Evolutionary conservation across 2,797 vertebrate species (phyloP), one percentile per base, ranked within the genome.

Genomic region (Agapornis canus): DNA sequence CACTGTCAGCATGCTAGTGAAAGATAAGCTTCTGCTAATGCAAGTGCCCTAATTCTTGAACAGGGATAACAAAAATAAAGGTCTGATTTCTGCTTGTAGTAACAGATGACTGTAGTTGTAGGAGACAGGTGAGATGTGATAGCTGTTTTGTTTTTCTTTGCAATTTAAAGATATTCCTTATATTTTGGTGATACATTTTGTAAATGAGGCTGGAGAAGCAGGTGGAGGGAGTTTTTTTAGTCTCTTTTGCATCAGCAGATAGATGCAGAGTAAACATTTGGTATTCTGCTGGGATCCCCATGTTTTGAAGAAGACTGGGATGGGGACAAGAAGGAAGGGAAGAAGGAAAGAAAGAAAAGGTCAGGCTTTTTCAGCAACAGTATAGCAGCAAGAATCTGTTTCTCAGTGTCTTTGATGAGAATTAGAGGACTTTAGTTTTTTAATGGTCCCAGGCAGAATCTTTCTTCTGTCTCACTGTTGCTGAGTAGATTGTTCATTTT

Each of bases 21-120:
- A 83, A 92, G 82, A 93, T 88, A 90, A 94, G 70, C 82, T 88
- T 69, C 61, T 42, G 84, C 72, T 93, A 78, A 81, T 72, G 59
- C 72, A 81, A 91, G 66, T 83, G 77, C 31, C 80, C 51, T 90
- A 66, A 70, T 96, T 94, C 80, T 94, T 86, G 43, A 79, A 48
- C 51, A 29, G 39, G 89, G 61, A 65, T 89, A 82, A 78, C 4
- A 3, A 92, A 45, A 59, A 39, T 51, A 66, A 81, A 93, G 72
- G 72, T 37, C 80, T 82, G 48, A 82, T 85, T 84, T 86, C 66
- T 90, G 40, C 40, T 90, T 86, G 80, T 70, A 14, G 40, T 72
- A 49, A 57, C 15, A 68, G 82, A 70, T 91, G 72, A 45, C 70
- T 39, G 15, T 68, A 65, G 76, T 48, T 91, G 54, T 27, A 37